phyloP scores from a whole-genome alignment of 1,140 invertebrate genomes.

The Drosophila guanche region DNA sequence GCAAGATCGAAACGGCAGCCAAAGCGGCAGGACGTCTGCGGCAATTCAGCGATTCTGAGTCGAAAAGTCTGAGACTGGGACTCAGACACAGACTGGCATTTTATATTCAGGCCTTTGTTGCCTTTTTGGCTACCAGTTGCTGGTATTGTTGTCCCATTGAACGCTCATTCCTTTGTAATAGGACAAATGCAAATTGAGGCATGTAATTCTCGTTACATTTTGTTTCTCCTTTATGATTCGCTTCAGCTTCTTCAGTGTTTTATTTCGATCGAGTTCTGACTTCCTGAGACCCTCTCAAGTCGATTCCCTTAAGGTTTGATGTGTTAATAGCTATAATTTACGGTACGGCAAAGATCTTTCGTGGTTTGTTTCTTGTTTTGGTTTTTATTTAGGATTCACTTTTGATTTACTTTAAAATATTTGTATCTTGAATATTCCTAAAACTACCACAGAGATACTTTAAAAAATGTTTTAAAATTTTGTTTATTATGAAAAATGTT shows the following conservation, averaged over 20 bases:
- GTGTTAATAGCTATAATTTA: constrained; percentile 1
- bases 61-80: constrained; percentile 41
- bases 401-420: background rate
- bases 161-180: constrained; percentile 26
- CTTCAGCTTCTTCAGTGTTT: constrained; percentile 15
- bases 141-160: too few species aligned
- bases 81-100: constrained; percentile 17
- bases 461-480: too few species aligned
- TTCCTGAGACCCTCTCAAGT: constrained; percentile 2
- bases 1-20: constrained; percentile 35
- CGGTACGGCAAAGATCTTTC: background rate
- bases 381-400: constrained; percentile 5
- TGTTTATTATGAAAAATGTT: too few species aligned
- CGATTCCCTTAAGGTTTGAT: constrained; percentile 3
- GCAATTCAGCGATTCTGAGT: constrained; percentile 54
- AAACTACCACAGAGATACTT: too few species aligned
- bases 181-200: constrained; percentile 53
- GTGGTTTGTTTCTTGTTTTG: too few species aligned
- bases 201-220: constrained; percentile 68
- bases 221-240: constrained; percentile 20
- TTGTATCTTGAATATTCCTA: too few species aligned
- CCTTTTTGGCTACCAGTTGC: constrained; percentile 21
- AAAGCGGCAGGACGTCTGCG: constrained; percentile 75
- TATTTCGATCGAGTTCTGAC: background rate
- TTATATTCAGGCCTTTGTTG: constrained; percentile 31